Conservation (phyloP, 2,888 invertebrate species). For the Sipha maydis region DNA sequence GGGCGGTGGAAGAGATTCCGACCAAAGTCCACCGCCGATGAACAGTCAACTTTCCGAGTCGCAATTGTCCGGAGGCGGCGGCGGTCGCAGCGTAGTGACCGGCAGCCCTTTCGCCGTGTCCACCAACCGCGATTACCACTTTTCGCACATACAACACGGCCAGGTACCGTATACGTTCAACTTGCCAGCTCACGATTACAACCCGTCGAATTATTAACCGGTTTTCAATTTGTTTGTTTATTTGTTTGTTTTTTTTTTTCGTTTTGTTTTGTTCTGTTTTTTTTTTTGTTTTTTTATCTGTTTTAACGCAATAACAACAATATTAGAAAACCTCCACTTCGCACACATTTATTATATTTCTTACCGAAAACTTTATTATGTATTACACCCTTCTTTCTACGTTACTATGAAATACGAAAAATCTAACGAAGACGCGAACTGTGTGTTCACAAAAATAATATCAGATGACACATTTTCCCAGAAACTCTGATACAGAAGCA, state of each 20-base stretch:
- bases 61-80: constrained; percentile 62
- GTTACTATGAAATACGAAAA: too few species aligned
- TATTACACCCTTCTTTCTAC: background rate
- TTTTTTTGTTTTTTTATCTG: constrained; percentile 24
- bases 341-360: background rate
- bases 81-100: constrained; percentile 65
- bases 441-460: too few species aligned
- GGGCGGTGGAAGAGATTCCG: constrained; percentile 64
- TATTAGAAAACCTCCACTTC: background rate
- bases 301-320: constrained; percentile 38
- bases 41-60: constrained; percentile 63
- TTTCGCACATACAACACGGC: constrained; percentile 92
- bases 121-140: constrained; percentile 79
- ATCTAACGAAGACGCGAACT: too few species aligned
- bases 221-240: constrained; percentile 38
- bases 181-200: constrained; percentile 63
- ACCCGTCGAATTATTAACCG: constrained; percentile 65
- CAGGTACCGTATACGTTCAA: constrained; percentile 73
- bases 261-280: constrained; percentile 18
- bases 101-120: constrained; percentile 68
- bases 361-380: too few species aligned
- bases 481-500: too few species aligned
- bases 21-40: constrained; percentile 63
- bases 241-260: constrained; percentile 25
- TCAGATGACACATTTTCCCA: too few species aligned